Evolutionary conservation across 2,797 vertebrate species (phyloP).

Genomic region (Dicrostonyx torquatus): DNA sequence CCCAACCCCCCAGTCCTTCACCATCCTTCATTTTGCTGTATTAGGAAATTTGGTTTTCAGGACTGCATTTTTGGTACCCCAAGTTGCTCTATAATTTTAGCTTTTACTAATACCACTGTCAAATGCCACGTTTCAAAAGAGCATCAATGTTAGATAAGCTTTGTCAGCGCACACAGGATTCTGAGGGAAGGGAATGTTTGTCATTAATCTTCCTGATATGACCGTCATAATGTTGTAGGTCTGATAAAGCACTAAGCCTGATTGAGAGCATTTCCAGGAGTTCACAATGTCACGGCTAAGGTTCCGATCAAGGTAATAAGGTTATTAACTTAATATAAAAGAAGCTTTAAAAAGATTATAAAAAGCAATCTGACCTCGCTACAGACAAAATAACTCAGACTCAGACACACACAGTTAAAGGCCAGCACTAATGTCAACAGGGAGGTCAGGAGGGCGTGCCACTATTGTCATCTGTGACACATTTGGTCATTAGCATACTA

Average conservation of each 20-base stretch:
- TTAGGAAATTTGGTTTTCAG: not conserved
- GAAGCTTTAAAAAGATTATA: conserved; percentile 31
- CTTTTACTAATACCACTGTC: not conserved
- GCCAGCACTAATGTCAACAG: not conserved
- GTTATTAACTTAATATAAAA: conserved; percentile 64
- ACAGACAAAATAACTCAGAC: conserved; percentile 27
- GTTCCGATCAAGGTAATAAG: conserved; percentile 60
- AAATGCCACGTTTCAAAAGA: not conserved
- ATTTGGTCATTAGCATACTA: conserved; percentile 49
- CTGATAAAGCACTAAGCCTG: conserved; percentile 45
- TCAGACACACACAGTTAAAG: not conserved
- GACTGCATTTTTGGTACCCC: not conserved
- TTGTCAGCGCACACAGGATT: not conserved
- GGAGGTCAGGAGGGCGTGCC: not conserved
- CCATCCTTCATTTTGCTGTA: not conserved
- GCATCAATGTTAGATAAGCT: not conserved
- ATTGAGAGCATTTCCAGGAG: conserved; percentile 58
- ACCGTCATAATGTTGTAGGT: not conserved
- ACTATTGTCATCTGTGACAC: not conserved
- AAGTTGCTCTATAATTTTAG: not conserved
- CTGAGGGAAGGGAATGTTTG: conserved; percentile 66
- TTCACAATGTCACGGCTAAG: conserved; percentile 72
- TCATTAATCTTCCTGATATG: conserved; percentile 61
- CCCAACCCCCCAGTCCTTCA: not conserved
- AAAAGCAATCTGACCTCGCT: conserved; percentile 46